A percentile compares a stretch with the other conserved stretches of the same genome.
phyloP scores from a whole-genome alignment of 2,797 vertebrate species.

The Todus mexicanus region DNA sequence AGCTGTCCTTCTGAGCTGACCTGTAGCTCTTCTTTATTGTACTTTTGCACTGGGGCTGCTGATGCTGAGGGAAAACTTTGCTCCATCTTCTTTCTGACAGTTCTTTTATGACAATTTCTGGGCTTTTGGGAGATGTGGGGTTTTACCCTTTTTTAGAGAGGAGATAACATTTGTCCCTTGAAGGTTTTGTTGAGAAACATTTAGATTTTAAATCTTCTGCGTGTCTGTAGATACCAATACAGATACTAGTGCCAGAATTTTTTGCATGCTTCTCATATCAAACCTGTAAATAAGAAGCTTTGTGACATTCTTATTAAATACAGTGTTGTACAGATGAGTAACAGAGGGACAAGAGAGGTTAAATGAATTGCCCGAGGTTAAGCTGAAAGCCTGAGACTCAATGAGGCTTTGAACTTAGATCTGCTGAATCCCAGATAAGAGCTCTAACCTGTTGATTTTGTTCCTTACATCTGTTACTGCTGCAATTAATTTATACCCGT shows the following conservation, averaged over 20 bases:
- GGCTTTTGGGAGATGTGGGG: not conserved
- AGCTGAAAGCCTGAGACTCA: slow-evolving; percentile 15
- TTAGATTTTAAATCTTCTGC: not conserved
- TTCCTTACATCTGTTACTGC: not conserved
- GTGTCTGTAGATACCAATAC: not conserved
- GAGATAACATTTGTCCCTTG: not conserved
- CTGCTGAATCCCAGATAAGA: slow-evolving; percentile 5
- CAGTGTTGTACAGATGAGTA: not conserved
- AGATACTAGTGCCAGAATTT: not conserved
- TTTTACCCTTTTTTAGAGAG: not conserved
- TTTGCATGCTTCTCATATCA: not conserved
- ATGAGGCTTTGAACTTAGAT: slow-evolving; percentile 28
- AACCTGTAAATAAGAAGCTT: not conserved
- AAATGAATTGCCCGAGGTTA: slow-evolving; percentile 26
- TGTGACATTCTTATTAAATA: not conserved
- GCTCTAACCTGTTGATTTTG: slow-evolving; percentile 14
- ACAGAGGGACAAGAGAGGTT: not conserved
- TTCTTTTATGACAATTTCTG: not conserved
- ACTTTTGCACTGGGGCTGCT: not conserved
- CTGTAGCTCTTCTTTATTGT: not conserved
- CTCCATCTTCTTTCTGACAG: not conserved
- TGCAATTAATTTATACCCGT: not conserved
- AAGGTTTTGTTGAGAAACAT: not conserved
- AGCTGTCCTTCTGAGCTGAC: not conserved
- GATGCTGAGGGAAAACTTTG: not conserved